phyloP scores from a whole-genome alignment of 2,113 vertebrate genomes.

The Corydoras maculifer region DNA sequence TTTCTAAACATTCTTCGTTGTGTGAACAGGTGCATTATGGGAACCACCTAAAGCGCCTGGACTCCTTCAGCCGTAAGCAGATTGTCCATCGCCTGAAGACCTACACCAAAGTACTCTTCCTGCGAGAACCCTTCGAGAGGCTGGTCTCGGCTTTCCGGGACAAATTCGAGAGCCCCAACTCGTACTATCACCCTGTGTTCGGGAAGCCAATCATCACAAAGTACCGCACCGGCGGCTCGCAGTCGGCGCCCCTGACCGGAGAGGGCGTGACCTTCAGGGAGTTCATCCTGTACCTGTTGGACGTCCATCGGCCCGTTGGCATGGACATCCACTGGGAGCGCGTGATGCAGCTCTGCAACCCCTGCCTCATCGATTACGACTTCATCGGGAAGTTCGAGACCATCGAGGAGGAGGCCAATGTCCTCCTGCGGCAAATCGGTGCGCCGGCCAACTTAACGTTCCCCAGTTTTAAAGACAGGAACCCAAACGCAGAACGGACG shows the following conservation, averaged over 20 bases:
- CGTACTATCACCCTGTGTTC: constrained; percentile 79
- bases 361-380: constrained; percentile 86
- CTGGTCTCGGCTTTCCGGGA: constrained; percentile 90
- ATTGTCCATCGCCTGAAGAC: constrained; percentile 83
- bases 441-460: constrained; percentile 68
- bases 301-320: constrained; percentile 81
- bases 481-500: constrained; percentile 72
- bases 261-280: constrained; percentile 86
- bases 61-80: constrained; percentile 46
- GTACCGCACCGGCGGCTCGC: constrained; percentile 69
- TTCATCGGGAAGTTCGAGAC: constrained; percentile 94
- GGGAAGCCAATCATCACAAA: constrained; percentile 84
- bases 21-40: constrained; percentile 76
- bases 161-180: constrained; percentile 68
- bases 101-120: constrained; percentile 90
- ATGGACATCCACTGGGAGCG: constrained; percentile 96
- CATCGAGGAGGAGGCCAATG: constrained; percentile 82
- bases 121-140: constrained; percentile 89
- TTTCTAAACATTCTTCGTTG: too few species aligned
- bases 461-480: constrained; percentile 70
- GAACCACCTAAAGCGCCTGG: constrained; percentile 33
- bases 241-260: constrained; percentile 71
- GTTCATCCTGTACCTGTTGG: constrained; percentile 89
- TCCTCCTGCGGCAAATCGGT: constrained; percentile 78
- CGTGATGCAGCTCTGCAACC: constrained; percentile 86